Conservation (phyloP, 2,113 vertebrate genomes). For the Halcyon malimbica region DNA sequence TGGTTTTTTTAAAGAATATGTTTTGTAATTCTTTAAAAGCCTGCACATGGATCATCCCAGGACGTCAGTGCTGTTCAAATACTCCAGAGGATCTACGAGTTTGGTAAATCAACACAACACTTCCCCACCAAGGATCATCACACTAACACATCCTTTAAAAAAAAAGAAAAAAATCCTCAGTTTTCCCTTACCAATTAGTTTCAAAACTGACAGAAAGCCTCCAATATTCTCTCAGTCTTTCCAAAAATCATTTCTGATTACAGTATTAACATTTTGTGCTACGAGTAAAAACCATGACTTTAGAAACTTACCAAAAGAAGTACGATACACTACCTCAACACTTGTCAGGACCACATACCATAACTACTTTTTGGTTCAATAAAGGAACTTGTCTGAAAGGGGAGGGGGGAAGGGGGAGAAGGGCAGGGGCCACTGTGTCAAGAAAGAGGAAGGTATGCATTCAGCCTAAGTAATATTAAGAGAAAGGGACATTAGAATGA, state of each 20-base stretch:
- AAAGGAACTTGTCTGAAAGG: background rate
- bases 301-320: background rate
- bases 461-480: background rate
- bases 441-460: background rate
- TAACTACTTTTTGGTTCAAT: background rate
- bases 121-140: background rate
- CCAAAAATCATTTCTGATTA: background rate
- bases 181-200: background rate
- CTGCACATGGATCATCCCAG: background rate
- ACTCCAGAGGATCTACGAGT: background rate
- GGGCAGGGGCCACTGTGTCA: background rate
- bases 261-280: background rate
- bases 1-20: background rate
- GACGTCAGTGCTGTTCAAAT: background rate
- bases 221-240: background rate
- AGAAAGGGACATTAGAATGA: background rate
- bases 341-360: background rate
- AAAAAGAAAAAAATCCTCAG: background rate
- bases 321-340: background rate
- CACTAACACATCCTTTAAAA: background rate
- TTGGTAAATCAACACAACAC: background rate
- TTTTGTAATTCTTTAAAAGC: background rate
- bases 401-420: background rate
- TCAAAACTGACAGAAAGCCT: background rate
- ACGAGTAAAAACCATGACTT: background rate